Conservation (phyloP, 2,113 vertebrate genomes). For the Origma solitaria region DNA sequence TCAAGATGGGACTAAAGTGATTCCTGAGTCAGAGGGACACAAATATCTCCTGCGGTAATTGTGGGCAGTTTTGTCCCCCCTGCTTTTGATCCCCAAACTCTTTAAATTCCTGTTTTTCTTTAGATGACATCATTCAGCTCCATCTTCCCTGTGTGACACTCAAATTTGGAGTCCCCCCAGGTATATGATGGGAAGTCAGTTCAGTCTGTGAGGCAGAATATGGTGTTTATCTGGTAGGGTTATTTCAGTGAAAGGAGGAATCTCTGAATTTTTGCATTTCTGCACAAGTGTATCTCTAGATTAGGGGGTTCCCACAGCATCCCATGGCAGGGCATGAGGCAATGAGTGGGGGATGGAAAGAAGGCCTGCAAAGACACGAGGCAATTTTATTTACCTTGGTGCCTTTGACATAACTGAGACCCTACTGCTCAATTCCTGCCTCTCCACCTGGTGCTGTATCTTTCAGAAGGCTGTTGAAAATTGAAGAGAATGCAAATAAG, state of each 20-base stretch:
- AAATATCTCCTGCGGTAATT: background rate
- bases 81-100: background rate
- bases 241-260: background rate
- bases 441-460: background rate
- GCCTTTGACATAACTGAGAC: background rate
- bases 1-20: background rate
- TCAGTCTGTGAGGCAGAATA: background rate
- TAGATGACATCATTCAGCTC: background rate
- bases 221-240: background rate
- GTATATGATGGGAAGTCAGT: background rate
- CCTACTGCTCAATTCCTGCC: background rate
- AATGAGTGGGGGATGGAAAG: background rate
- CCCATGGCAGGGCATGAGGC: background rate
- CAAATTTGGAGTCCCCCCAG: background rate
- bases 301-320: background rate
- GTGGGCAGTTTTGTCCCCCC: background rate
- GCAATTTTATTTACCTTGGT: background rate
- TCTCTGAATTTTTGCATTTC: background rate
- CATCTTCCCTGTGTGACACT: background rate
- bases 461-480: constrained; percentile 16
- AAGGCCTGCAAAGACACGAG: background rate
- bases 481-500: background rate
- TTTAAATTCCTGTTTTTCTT: background rate
- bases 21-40: background rate
- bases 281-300: background rate